Evolutionary conservation across 2,113 vertebrate genomes (phyloP), one percentile per base, ranked within the genome.

Genomic region (Nibea coibor): DNA sequence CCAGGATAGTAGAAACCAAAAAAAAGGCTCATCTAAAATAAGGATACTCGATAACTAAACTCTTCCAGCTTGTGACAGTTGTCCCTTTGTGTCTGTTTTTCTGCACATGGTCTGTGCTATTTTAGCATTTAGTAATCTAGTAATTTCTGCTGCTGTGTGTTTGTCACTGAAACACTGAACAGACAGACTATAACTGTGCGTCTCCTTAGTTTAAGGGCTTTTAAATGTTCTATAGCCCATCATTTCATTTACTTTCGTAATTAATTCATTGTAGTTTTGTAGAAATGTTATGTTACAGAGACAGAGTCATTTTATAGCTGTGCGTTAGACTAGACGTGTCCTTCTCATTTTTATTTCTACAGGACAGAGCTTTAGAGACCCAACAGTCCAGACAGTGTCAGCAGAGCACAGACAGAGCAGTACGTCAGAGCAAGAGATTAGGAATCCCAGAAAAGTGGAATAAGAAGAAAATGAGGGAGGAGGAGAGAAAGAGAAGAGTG

Each of bases 301-400:
- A 7, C 35, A 39, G 35, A 39, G 35, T 39, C 35, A 39, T 31
- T 31, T 31, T 31, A 31, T 31, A 31, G 8, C 4, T 75, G 16
- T 74, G 42, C 12, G 10, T 43, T 31, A 9, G 35, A 39, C 35
- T 39, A 39, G 35, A 39, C 8, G 8, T 39, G 10, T 45, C 4
- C 14, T 45, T 12, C 43, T 45, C 12, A 45, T 3, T 14, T 45
- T 45, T 45, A 45, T 45, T 45, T 45, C 43, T 45, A 14, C 43
- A 45, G 43, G 43, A 45, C 43, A 45, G 12, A 45, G 3, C 43
- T 14, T 12, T 45, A 45, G 43, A 45, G 69, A 31, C 42, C 11
- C 24, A 77, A 4, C 50, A 56, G 68, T 19, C 35, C 78, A 78
- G 76, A 39, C 64, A 83, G 47, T n/a, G 31, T 64, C 20, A 78